Conservation (phyloP, 2,888 invertebrate genomes). For the Agrotis puta region DNA sequence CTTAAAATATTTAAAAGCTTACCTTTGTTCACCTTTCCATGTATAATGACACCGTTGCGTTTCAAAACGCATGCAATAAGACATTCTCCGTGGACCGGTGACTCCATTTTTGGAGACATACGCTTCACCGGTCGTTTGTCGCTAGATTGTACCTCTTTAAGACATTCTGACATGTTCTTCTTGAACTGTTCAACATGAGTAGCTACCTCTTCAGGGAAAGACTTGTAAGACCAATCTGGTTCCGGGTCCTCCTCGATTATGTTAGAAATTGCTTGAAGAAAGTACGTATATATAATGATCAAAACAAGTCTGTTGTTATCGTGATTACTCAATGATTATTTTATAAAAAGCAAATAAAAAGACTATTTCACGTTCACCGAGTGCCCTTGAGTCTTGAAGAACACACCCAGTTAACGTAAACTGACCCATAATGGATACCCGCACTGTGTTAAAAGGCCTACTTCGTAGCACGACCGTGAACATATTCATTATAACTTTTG, state of each 20-base stretch:
- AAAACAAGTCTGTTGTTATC: neutral
- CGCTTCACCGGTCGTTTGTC: conserved; percentile 78
- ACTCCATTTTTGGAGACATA: conserved; percentile 82
- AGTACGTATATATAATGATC: conserved; percentile 1
- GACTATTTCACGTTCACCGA: no score
- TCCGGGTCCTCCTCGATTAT: conserved; percentile 67
- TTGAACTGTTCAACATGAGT: conserved; percentile 81
- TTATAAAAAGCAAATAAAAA: no score
- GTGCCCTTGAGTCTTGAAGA: no score
- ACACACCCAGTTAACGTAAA: no score
- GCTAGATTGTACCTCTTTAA: conserved; percentile 82
- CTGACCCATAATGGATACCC: no score
- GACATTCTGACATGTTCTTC: conserved; percentile 84
- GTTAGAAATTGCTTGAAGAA: conserved; percentile 47
- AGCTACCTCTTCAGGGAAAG: conserved; percentile 78
- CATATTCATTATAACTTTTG: no score
- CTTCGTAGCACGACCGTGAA: no score
- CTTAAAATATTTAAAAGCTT: conserved; percentile 18
- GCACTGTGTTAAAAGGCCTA: no score
- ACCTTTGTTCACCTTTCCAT: conserved; percentile 86
- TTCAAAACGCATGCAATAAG: conserved; percentile 87
- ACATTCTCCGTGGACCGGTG: conserved; percentile 86
- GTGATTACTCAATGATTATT: no score
- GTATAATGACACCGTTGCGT: conserved; percentile 81
- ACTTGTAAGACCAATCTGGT: conserved; percentile 90